A percentile compares a stretch with the other conserved stretches of the same genome.
phyloP scores from a whole-genome alignment of 2,113 vertebrate genomes.

The Procavia capensis region DNA sequence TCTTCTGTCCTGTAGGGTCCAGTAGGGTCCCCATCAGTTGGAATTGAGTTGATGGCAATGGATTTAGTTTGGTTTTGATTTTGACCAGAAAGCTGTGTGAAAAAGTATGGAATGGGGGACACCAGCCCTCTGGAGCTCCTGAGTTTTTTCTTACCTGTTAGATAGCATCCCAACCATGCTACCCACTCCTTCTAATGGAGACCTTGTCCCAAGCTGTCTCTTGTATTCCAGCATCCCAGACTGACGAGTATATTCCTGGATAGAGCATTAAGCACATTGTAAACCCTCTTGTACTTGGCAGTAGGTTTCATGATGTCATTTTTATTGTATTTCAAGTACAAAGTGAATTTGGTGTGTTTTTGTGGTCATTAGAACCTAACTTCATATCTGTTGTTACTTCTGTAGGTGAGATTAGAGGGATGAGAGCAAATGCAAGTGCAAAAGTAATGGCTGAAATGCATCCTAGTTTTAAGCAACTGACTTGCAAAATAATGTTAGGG shows the following conservation, averaged over 20 bases:
- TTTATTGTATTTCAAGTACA: slow-evolving; percentile 21
- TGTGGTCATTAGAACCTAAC: slow-evolving; percentile 10
- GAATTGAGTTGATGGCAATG: too few species aligned
- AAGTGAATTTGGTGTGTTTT: slow-evolving; percentile 19
- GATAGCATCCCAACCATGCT: too few species aligned
- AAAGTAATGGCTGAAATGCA: too few species aligned
- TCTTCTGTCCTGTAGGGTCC: too few species aligned
- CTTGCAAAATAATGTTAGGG: not conserved
- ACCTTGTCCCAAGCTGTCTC: not conserved
- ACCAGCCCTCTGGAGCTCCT: not conserved
- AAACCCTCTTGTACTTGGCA: not conserved
- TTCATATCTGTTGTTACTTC: not conserved
- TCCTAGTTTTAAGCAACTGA: not conserved
- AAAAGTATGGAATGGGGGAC: not conserved
- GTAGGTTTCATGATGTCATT: not conserved
- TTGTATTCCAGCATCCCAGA: not conserved
- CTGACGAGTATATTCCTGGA: not conserved
- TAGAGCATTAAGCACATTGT: not conserved
- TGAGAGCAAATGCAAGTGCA: too few species aligned
- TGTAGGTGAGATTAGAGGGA: too few species aligned
- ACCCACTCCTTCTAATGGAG: not conserved
- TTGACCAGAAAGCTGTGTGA: not conserved
- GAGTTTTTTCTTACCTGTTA: not conserved
- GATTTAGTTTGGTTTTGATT: not conserved
- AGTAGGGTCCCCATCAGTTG: too few species aligned